Base-by-base conservation (phyloP, 2,797 vertebrate genomes). In the Pseudochirops corinnae region DNA sequence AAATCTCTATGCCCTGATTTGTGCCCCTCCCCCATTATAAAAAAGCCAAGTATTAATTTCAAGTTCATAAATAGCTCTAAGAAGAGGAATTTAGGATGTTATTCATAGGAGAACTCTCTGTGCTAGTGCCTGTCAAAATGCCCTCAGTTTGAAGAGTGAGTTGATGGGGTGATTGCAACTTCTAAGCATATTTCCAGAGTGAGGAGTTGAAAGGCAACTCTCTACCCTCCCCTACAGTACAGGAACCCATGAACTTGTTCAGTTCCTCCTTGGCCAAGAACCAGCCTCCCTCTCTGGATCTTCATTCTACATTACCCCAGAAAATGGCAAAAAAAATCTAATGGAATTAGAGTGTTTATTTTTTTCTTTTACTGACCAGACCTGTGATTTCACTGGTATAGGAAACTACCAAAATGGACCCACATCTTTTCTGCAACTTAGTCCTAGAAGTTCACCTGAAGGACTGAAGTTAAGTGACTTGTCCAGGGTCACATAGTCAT, bases 21-120 rank as follows among this genome's bases (percentile, higher is more conserved):
- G 94, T 33, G 21, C 67, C n/a, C 21, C 39, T 24, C 31, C 90
- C 58, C 67, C 46, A 93, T 24, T 91, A 0, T 92, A 95, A 96
- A 97, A 46, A 55, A 96, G 95, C 90, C 10, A 90, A 92, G 95
- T 96, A 95, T 67, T 95, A 96, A 97, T 97, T 95, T 90, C 56
- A 95, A 21, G 18, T 92, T 96, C 55, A 87, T 24, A 29, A 97
- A 18, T 18, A 92, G 33, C 55, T 90, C 50, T 96, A 94, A 94
- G 60, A 93, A 93, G 1, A 16, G 10, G 94, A 96, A 92, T 21
- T 60, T 94, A 92, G 53, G 56, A 39, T 93, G 31, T n/a, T 90
- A 93, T 56, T 92, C 91, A 93, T 0, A 52, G 33, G 74, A 92
- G 67, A 93, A 29, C n/a, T 91, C 60, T 52, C 82, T 31, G 82